phyloP scores from a whole-genome alignment of 35 echinoderm and acorn worm species.

The Heliocidaris tuberculata region DNA sequence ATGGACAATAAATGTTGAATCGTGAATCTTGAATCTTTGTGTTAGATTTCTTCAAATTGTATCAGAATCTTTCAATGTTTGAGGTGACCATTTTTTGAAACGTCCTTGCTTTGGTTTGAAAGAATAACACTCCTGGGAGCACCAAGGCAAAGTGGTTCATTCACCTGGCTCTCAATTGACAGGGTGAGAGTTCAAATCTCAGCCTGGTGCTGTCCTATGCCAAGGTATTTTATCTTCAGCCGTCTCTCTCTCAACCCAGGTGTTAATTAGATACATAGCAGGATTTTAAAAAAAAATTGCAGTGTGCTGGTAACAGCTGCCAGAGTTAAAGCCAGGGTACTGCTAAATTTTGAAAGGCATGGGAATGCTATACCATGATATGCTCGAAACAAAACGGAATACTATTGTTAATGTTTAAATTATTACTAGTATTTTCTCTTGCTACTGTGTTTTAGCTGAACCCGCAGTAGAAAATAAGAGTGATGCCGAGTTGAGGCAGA shows the following conservation, averaged over 20 bases:
- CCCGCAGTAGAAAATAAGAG: conserved; percentile 46
- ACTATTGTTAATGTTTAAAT: too few species aligned
- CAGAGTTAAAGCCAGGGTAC: background rate
- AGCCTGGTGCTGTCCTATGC: background rate
- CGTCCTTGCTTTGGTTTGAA: background rate
- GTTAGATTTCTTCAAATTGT: too few species aligned
- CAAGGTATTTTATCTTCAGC: background rate
- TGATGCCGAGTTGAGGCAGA: conserved; percentile 53
- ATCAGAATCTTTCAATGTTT: too few species aligned
- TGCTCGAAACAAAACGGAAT: too few species aligned
- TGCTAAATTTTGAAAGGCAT: too few species aligned
- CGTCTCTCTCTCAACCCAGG: background rate
- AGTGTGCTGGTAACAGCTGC: background rate
- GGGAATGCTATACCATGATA: too few species aligned
- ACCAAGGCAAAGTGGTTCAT: background rate
- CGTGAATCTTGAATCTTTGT: too few species aligned
- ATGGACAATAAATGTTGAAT: too few species aligned
- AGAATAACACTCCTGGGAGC: background rate
- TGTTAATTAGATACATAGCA: background rate
- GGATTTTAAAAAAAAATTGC: background rate
- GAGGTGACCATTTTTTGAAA: too few species aligned
- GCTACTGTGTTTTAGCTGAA: background rate
- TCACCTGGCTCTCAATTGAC: background rate
- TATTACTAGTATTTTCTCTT: background rate
- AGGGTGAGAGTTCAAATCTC: background rate